Evolutionary conservation across 2,797 vertebrate species (phyloP).

Genomic region (Darevskia nairensis): DNA sequence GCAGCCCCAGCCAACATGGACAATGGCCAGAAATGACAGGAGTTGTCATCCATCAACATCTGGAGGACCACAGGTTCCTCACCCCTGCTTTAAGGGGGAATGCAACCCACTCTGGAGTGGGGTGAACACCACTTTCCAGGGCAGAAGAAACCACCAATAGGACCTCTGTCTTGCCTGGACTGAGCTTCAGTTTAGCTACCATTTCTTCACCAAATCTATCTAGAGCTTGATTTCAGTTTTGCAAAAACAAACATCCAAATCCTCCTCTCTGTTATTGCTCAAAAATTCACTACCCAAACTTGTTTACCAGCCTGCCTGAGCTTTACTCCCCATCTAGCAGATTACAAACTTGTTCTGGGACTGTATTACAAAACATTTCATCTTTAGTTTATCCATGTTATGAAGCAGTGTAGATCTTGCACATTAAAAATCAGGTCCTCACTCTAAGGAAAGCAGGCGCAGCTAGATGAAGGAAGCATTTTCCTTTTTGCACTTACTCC

Average conservation of each 20-base stretch:
- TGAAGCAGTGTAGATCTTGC: neutral
- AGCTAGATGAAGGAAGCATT: neutral
- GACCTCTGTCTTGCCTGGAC: too few species aligned
- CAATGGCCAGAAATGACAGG: neutral
- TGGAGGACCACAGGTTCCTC: neutral
- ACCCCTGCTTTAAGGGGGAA: neutral
- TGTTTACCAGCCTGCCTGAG: conserved; percentile 24
- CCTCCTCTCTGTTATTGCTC: neutral
- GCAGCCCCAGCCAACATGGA: neutral
- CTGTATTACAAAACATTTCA: neutral
- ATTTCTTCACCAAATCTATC: neutral
- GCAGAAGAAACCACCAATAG: too few species aligned
- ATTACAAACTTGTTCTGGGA: neutral
- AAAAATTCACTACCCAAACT: conserved; percentile 15
- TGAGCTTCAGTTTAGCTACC: neutral
- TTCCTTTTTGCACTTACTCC: neutral
- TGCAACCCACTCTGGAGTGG: too few species aligned
- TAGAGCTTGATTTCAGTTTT: neutral
- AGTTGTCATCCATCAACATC: neutral
- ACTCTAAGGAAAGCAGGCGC: neutral
- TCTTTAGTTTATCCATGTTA: neutral
- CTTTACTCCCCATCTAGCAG: conserved; percentile 9
- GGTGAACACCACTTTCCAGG: too few species aligned
- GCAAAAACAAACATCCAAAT: neutral
- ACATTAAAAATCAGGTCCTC: neutral